Evolutionary conservation across 2,797 vertebrate genomes (phyloP), one percentile per base, ranked within the genome.

Genomic region (Cuniculus paca): DNA sequence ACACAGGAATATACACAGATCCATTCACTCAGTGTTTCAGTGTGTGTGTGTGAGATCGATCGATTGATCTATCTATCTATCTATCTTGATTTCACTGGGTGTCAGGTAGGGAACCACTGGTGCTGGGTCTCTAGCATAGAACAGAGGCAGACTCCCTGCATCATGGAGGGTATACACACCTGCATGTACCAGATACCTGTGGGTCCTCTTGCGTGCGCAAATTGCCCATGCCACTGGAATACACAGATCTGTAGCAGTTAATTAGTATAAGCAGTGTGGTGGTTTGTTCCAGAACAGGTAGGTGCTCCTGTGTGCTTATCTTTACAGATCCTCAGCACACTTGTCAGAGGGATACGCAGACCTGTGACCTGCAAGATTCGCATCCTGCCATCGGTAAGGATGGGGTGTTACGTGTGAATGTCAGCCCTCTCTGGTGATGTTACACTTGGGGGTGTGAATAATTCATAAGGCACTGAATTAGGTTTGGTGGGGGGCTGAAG

Each of bases 281-380:
- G 45, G 14, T 81, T 88, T 77, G 65, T 88, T 88, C n/a, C 22
- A 70, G 86, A 96, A 75, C 65, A 88, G 56, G 10, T 52, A 82
- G 78, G 65, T 94, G 34, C 13, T 79, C 1, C 16, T 96, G 60
- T 94, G 19, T 94, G 70, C 39, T 89, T 14, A 61, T 92, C 70
- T 84, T 95, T 95, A 60, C 97, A 99, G 99, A 99, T 99, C 97
- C 96, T 99, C 63, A 99, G 96, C 77, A 99, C 99, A 19, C 99
- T 99, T 7, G 99, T 99, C 92, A 97, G 98, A 79, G 99, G 99
- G 63, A 98, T 99, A 5, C 98, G 98, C 60, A 99, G 99, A 96
- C 99, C 99, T 2, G 98, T 99, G 95, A 99, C 99, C 2, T 99
- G 99, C 98, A 99, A 99, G 98, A 99, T 99, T 92, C 98, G 99